Base-by-base conservation (phyloP, 2,888 invertebrate species). In the Trimorus sp. region DNA sequence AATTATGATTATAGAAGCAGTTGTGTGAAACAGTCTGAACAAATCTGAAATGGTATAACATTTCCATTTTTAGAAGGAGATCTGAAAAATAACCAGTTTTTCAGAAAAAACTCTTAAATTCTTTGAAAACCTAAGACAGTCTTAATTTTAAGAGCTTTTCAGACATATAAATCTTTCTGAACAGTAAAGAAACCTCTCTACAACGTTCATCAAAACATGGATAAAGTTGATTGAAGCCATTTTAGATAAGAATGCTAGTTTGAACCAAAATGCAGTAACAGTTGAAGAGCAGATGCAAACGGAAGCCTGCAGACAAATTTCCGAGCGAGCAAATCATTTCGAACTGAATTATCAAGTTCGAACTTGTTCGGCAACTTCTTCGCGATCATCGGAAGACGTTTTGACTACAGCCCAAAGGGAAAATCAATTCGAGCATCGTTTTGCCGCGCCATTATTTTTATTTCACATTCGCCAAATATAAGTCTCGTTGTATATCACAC, bases 331-430 rank as follows among this genome's bases (percentile, higher is more conserved):
- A 79, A 75, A 69, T 62, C 74, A 70, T 79, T 79, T 75, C 79
- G 53, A 75, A 75, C 63, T 79, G 51, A 73, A 79, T 73, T 74
- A 79, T 74, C 74, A 79, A 79, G 42, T 79, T 74, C 45, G 60
- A 68, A 74, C 63, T 74, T 74, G 45, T 62, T 71, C 40, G 38
- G 11, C 9, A 79, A 74, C 68, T 79, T 45, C 11, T 58, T 63
- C 42, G 54, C 79, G 40, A 79, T 79, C 66, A 68, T 68, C 58
- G 69, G 62, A 74, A 74, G 69, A 53, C 69, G 74, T 79, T 79
- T 79, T 62, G 79, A 71, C 45, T 78, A 15, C 60, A 78, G 60
- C 62, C 59, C 68, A 74, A 73, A 79, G 51, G 54, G 36, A 73
- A 77, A 73, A 79, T 79, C 79, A 79, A 68, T 79, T 73, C 73